Conservation (phyloP, 53 echinoderm and acorn worm species). For the Temnopleurus reevesii region DNA sequence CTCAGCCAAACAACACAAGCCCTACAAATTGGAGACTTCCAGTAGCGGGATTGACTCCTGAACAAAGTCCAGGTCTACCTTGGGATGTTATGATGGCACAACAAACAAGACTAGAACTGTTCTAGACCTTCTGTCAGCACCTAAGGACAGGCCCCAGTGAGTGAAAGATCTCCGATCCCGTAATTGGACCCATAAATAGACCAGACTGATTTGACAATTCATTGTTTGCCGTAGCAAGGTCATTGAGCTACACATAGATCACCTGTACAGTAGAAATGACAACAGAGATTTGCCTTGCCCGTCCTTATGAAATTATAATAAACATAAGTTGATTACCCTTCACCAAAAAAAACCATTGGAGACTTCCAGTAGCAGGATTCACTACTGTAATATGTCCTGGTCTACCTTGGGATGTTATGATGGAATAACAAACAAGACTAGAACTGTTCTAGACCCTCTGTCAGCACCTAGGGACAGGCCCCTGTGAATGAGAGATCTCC, state of each 20-base stretch:
- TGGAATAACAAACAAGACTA: slow-evolving; percentile 16
- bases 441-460: not conserved
- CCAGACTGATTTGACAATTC: slow-evolving; percentile 1
- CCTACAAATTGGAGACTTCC: slow-evolving; percentile 20
- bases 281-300: no score
- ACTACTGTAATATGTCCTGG: no score
- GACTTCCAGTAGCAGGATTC: no score
- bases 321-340: no score
- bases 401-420: not conserved
- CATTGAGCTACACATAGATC: no score
- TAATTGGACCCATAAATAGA: not conserved
- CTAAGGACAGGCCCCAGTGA: not conserved
- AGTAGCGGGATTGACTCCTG: not conserved
- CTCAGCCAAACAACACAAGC: no score
- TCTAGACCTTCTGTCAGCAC: not conserved
- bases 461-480: not conserved
- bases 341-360: no score
- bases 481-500: not conserved
- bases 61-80: no score
- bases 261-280: no score
- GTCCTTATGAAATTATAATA: no score
- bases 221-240: no score
- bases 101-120: slow-evolving; percentile 5
- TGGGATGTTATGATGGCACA: not conserved
- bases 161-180: slow-evolving; percentile 2